Percentiles rank a stretch among this genome's conserved stretches.
Conservation (phyloP, 2,113 vertebrate genomes). For the Hymenochirus boettgeri region DNA sequence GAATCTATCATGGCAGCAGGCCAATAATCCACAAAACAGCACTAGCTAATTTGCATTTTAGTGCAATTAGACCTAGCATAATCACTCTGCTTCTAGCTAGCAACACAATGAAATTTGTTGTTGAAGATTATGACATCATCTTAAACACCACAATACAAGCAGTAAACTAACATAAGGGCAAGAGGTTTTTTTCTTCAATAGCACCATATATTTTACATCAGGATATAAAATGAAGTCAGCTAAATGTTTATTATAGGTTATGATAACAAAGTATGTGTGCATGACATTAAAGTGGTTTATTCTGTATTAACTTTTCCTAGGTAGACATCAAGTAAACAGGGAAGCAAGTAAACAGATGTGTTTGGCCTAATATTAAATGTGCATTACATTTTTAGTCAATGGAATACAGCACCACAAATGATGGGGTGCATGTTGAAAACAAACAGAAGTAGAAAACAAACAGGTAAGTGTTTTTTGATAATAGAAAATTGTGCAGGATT, state of each 20-base stretch:
- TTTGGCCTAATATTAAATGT: no score
- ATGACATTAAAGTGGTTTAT: neutral
- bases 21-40: conserved; percentile 53
- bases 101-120: conserved; percentile 64
- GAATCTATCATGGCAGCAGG: conserved; percentile 56
- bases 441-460: no score
- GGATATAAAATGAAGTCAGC: conserved; percentile 7
- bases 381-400: no score
- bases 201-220: conserved; percentile 1
- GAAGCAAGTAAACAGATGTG: no score
- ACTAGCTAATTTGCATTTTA: conserved; percentile 70
- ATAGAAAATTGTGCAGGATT: no score
- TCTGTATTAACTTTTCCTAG: no score
- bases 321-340: no score
- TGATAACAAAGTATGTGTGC: neutral
- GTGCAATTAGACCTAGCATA: conserved; percentile 70
- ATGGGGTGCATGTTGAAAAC: no score
- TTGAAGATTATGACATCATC: conserved; percentile 71
- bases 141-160: conserved; percentile 64
- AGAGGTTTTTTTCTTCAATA: conserved; percentile 7
- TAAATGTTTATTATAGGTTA: neutral
- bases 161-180: conserved; percentile 44
- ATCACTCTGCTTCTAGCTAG: conserved; percentile 69
- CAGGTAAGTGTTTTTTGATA: no score
- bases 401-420: no score